phyloP scores from a whole-genome alignment of 2,888 invertebrate genomes.

The Didymodactylos carnosus region DNA sequence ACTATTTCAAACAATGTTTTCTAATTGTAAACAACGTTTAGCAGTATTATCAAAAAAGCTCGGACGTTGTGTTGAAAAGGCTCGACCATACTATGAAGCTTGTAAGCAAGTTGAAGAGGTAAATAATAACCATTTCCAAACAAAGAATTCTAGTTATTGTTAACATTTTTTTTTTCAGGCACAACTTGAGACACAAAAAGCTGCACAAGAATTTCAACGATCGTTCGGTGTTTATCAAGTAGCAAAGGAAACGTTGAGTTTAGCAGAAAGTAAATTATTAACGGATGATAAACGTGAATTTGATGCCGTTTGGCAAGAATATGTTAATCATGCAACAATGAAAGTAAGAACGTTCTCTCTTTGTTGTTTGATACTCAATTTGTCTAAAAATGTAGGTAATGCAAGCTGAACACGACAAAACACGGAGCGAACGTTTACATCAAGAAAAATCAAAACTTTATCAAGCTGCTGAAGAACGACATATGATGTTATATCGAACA shows the following conservation, averaged over 20 bases:
- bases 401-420: neutral
- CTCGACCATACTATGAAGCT: conserved; percentile 71
- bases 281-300: conserved; percentile 52
- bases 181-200: conserved; percentile 65
- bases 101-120: conserved; percentile 49
- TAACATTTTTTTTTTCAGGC: conserved; percentile 36
- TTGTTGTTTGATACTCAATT: neutral
- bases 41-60: conserved; percentile 59
- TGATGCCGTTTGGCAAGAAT: conserved; percentile 89
- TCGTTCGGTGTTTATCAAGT: conserved; percentile 75
- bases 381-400: neutral
- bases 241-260: conserved; percentile 72
- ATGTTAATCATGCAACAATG: conserved; percentile 31
- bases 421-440: neutral
- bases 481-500: neutral
- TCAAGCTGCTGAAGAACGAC: neutral
- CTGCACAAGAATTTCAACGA: conserved; percentile 68
- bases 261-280: conserved; percentile 68
- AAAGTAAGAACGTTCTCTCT: neutral
- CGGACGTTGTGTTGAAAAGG: conserved; percentile 65
- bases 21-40: conserved; percentile 30
- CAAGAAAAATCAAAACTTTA: neutral
- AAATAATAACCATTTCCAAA: neutral
- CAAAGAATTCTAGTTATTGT: neutral
- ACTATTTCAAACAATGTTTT: neutral